Evolutionary conservation across 2,797 vertebrate species (phyloP).

Genomic region (Manis javanica): DNA sequence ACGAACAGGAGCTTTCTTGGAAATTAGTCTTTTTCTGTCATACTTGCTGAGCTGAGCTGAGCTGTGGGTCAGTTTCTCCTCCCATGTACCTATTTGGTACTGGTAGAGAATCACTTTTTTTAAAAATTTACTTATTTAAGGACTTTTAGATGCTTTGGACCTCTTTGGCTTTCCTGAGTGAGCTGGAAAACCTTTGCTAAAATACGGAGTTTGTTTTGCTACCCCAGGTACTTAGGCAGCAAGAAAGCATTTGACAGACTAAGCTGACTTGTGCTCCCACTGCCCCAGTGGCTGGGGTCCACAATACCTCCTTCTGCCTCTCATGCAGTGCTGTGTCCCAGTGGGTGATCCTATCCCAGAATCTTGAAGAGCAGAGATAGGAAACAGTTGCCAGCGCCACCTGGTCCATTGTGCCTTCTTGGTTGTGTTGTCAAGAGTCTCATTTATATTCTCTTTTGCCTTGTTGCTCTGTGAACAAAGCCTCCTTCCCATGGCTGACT

Average conservation of each 20-base stretch:
- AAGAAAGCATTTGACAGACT: conserved; percentile 2
- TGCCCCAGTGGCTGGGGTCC: conserved; percentile 35
- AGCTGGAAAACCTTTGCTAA: background rate
- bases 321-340: background rate
- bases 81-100: background rate
- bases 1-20: background rate
- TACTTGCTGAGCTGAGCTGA: background rate
- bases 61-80: background rate
- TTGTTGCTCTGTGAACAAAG: background rate
- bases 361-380: background rate
- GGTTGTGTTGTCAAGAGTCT: background rate
- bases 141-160: background rate
- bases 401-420: background rate
- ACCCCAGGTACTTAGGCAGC: background rate
- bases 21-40: background rate
- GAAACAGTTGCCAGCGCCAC: background rate
- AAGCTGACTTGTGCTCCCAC: conserved; percentile 57
- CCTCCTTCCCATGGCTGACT: background rate
- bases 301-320: background rate
- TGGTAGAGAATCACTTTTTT: background rate
- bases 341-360: background rate
- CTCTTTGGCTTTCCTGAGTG: conserved; percentile 9
- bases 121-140: background rate
- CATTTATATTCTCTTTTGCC: background rate
- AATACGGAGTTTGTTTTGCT: conserved; percentile 6